Percentiles rank a stretch among this genome's conserved stretches.
Evolutionary conservation across 2,888 invertebrate species (phyloP).

Genomic region (Mycogona germanica): DNA sequence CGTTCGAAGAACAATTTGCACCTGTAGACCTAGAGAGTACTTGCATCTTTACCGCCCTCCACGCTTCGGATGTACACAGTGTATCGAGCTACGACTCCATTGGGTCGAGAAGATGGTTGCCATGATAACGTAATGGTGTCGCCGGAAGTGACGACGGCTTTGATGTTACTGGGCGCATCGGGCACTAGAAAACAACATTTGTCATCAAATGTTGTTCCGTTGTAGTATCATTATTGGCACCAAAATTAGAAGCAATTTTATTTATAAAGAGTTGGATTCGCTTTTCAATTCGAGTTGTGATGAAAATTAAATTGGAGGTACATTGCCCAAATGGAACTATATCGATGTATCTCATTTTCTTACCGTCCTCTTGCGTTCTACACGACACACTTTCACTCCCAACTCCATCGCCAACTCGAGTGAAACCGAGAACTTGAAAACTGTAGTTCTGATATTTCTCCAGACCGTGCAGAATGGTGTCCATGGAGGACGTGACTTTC

Average conservation of each 20-base stretch:
- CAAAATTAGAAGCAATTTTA: too few species aligned
- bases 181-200: too few species aligned
- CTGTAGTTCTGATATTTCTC: constrained; percentile 36
- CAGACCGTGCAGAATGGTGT: constrained; percentile 24
- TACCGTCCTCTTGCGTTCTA: constrained; percentile 33
- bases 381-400: constrained; percentile 31
- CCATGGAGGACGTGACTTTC: constrained; percentile 15
- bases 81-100: constrained; percentile 71
- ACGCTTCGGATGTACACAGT: constrained; percentile 47
- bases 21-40: not conserved
- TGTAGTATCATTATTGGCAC: too few species aligned
- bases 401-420: constrained; percentile 35
- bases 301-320: too few species aligned
- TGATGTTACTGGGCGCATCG: constrained; percentile 33
- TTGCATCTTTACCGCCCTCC: constrained; percentile 23
- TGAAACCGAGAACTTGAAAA: constrained; percentile 35
- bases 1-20: not conserved
- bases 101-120: constrained; percentile 71
- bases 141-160: constrained; percentile 32
- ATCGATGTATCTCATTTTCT: too few species aligned
- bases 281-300: too few species aligned
- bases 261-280: too few species aligned
- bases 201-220: too few species aligned
- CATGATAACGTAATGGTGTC: constrained; percentile 45
- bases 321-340: too few species aligned